Base-by-base conservation (phyloP, 2,888 invertebrate genomes). In the Bimastos eiseni region DNA sequence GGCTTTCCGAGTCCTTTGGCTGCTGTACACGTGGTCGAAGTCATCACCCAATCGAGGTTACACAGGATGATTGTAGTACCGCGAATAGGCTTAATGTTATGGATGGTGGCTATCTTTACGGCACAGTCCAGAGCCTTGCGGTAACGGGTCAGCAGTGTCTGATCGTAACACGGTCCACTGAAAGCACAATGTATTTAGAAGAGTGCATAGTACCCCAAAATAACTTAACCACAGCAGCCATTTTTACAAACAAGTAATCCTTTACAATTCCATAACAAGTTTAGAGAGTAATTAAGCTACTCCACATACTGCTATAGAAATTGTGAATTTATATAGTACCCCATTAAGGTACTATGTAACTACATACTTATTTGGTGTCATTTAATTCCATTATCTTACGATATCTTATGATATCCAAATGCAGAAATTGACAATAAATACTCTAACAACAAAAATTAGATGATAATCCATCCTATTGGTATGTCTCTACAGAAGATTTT, bases 61-160 rank as follows among this genome's bases (percentile, higher is more conserved):
- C 94, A 94, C 89, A 95, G 93, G 55, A 95, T 94, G 24, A 95
- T 91, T 0, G 95, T 95, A 30, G 93, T 93, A 2, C 95, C 95
- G 91, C 93, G 93, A 91, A 96, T 95, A n/a, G 95, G 95, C 89
- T 94, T 93, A 19, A 95, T 94, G 93, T 96, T 96, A 93, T 95
- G 94, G 3, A 94, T 93, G 8, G 95, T 95, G 83, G 95, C 95
- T 49, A 95, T 94, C 93, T 95, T 94, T n/a, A 95, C 94, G 8
- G 95, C 95, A 33, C 93, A 93, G 92, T 95, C 95, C 86, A 96
- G 93, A 19, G 95, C 95, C 91, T 94, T 94, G 33, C 94, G 92
- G 92, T 96, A 95, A 5, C 94, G 90, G 15, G 34, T 34, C 33
- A 93, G 24, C 38, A 93, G 13, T 30, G 34, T n/a, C 36, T 55